Base-by-base conservation (phyloP, 1,140 invertebrate genomes). In the Drosophila nebulosa region DNA sequence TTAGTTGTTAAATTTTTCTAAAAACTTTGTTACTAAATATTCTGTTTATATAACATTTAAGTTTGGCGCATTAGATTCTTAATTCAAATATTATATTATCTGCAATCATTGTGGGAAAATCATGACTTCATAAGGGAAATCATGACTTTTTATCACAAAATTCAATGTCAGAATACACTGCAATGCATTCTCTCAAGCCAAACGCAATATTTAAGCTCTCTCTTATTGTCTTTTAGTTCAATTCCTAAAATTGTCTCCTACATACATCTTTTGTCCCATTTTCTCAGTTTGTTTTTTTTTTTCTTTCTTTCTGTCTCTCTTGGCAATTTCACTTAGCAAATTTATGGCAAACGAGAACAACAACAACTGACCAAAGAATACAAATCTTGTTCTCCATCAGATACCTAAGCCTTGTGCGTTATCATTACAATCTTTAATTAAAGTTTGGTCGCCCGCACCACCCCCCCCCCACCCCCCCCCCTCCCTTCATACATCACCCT, bases 351-450 rank as follows among this genome's bases (percentile, higher is more conserved):
- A 21, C 16, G n/a, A 42, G 16, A 18, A 9, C 7, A 21, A 32
- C 79, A 50, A 60, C 53, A 68, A 67, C 50, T 58, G 69, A 51
- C 64, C 56, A 62, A 18, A 36, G 55, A 26, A 27, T 22, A 24
- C 32, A 58, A 22, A 46, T 59, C 46, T 56, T 30, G 27, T 32
- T 32, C 65, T 52, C 39, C 18, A 35, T 46, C 46, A 36, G 36
- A 52, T 59, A 35, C 60, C 64, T 55, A 46, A 46, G 39, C 50
- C 50, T 63, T 63, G 22, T 59, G 65, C 55, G 64, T 55, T 86
- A 85, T 85, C 81, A 59, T 50, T n/a, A 16, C 51, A 27, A 85
- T 85, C 81, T 85, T 85, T 85, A 85, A 85, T 85, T 85, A 85
- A 85, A 85, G 66, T 86, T 81, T 69, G 62, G 10, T 1, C 18